Conservation (phyloP, 2,797 vertebrate species). For the Nannoperca australis region DNA sequence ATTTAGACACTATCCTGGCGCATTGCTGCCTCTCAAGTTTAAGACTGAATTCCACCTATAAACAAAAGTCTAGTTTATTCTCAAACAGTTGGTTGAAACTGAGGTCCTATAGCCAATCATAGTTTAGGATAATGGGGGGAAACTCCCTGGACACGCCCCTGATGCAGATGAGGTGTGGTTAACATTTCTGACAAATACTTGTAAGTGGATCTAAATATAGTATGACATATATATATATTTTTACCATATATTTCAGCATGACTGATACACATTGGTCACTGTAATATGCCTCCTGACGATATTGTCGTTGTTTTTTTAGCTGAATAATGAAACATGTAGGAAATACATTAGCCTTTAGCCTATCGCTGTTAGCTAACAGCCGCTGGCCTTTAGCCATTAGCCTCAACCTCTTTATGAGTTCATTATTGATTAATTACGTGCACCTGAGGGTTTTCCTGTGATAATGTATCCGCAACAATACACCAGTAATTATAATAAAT, state of each 20-base stretch:
- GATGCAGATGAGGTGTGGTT: too few relatives aligned
- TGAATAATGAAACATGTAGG: background rate
- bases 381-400: background rate
- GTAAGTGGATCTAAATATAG: background rate
- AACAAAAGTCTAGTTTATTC: too few relatives aligned
- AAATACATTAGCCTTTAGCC: background rate
- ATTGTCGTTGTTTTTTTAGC: background rate
- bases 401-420: background rate
- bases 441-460: background rate
- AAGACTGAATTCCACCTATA: too few relatives aligned
- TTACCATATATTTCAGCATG: too few relatives aligned
- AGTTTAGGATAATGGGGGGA: too few relatives aligned
- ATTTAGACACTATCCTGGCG: too few relatives aligned
- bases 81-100: too few relatives aligned
- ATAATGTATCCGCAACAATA: background rate
- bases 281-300: too few relatives aligned
- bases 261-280: background rate
- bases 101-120: too few relatives aligned
- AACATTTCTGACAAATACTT: too few relatives aligned
- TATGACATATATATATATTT: background rate
- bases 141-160: too few relatives aligned
- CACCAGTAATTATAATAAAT: background rate
- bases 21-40: too few relatives aligned
- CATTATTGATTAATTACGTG: background rate
- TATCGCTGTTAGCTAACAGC: background rate